Base-by-base conservation (phyloP, 2,888 invertebrate species). In the Creontiades dilutus region DNA sequence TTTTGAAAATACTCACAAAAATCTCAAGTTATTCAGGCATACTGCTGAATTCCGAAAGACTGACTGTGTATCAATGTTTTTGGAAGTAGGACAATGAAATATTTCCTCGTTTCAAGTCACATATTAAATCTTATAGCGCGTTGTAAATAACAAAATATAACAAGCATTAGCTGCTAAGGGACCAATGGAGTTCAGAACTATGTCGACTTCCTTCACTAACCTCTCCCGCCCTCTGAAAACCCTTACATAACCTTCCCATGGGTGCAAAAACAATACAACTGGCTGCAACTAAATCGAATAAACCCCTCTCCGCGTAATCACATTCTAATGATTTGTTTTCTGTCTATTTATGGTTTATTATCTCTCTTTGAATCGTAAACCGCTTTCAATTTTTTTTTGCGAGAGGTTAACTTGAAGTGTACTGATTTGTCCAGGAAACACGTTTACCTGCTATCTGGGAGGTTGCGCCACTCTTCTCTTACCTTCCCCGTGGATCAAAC, bases 401-500 rank as follows among this genome's bases (percentile, higher is more conserved):
- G 55, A 19, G n/a, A 88, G 78, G 88, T 88, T 88, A 88, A 88
- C 88, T 88, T 27, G 48, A 57, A 46, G 80, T 89, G 89, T 82
- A 82, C 87, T 87, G 87, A 89, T 89, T 47, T 89, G 89, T 89
- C 61, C 82, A 89, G 89, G 89, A 89, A 75, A 76, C 87, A 85
- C 55, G 85, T 68, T 89, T 82, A 89, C 61, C 82, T 89, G 89
- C 82, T 84, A 82, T 81, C 82, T 89, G 89, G 89, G 89, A 81
- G 82, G 89, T 82, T 89, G 89, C 82, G 82, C 89, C 61, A 89
- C 89, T 52, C 89, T 89, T 81, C 89, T 89, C 82, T 82, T 89
- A 89, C 89, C 89, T 68, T 82, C 89, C 89, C 89, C 89, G 68
- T 89, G 89, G 89, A 89, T 89, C 89, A 89, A 89, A 89, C 89